Evolutionary conservation across 2,888 invertebrate genomes (phyloP).

Genomic region (Acleris sparsana): DNA sequence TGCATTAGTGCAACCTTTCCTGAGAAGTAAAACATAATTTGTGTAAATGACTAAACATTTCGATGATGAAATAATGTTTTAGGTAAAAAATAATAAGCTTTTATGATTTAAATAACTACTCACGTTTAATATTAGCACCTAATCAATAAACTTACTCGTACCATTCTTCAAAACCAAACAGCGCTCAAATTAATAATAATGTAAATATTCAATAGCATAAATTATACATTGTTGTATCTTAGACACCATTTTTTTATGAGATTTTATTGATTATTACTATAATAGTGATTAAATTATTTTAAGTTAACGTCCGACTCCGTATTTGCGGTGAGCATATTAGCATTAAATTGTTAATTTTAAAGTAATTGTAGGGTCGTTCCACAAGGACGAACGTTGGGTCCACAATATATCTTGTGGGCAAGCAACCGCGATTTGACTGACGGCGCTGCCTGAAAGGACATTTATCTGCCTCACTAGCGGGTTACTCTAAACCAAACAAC

Average conservation of each 20-base stretch:
- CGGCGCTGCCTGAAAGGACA: constrained; percentile 81
- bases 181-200: no score
- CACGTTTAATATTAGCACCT: no score
- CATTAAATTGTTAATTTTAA: constrained; percentile 72
- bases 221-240: no score
- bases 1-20: constrained; percentile 28
- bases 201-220: no score
- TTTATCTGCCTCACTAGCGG: constrained; percentile 82
- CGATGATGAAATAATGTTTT: no score
- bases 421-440: constrained; percentile 83
- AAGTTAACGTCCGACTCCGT: neutral
- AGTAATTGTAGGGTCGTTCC: constrained; percentile 67
- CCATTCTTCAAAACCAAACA: no score
- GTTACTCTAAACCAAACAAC: constrained; percentile 82
- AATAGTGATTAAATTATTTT: neutral
- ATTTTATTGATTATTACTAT: neutral
- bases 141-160: no score
- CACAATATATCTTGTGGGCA: constrained; percentile 82
- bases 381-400: constrained; percentile 74
- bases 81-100: no score
- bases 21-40: neutral
- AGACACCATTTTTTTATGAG: neutral
- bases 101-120: no score
- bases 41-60: no score
- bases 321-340: constrained; percentile 23